phyloP scores from a whole-genome alignment of 2,888 invertebrate genomes.

The Troides helena region DNA sequence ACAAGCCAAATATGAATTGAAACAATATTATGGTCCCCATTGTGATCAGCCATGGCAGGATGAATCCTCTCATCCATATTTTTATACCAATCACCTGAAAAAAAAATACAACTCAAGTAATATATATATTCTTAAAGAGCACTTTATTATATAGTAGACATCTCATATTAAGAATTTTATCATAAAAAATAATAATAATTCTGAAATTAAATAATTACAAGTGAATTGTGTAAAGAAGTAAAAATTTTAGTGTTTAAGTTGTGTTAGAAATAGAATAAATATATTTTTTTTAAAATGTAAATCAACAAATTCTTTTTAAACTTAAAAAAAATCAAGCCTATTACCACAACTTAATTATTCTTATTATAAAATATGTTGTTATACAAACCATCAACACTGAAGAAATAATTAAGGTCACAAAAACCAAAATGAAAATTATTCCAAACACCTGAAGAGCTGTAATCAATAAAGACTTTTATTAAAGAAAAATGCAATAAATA shows the following conservation, averaged over 20 bases:
- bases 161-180: too few species aligned
- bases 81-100: constrained; percentile 82
- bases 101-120: constrained; percentile 1
- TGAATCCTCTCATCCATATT: constrained; percentile 87
- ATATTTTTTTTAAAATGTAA: not conserved
- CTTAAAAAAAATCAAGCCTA: too few species aligned
- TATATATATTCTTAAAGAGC: too few species aligned
- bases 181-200: too few species aligned
- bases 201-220: too few species aligned
- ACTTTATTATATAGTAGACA: too few species aligned
- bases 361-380: not conserved
- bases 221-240: too few species aligned
- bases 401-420: constrained; percentile 77
- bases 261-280: not conserved
- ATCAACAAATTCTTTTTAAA: not conserved
- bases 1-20: constrained; percentile 89
- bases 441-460: constrained; percentile 88
- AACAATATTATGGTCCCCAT: constrained; percentile 86
- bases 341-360: too few species aligned
- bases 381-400: constrained; percentile 79
- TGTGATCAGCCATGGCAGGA: constrained; percentile 88
- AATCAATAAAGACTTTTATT: constrained; percentile 44
- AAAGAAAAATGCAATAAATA: too few species aligned
- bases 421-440: constrained; percentile 80
- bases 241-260: too few species aligned